Base-by-base conservation (phyloP, 2,797 vertebrate species). In the Acropternis orthonyx region DNA sequence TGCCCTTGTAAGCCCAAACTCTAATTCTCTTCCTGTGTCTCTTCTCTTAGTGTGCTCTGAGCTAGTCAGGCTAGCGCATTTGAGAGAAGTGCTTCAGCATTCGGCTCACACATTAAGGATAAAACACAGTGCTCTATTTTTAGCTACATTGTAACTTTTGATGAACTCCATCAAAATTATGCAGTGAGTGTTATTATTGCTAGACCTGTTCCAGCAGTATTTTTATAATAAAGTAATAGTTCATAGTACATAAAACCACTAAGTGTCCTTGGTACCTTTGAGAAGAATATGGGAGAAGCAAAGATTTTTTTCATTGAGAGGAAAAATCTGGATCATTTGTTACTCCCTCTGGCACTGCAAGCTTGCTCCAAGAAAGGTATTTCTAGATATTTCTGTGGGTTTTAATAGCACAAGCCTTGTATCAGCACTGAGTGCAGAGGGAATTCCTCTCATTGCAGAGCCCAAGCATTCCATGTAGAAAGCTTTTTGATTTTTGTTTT, bases 151-250 rank as follows among this genome's bases (percentile, higher is more conserved):
- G 66, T 95, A 95, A 89, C 68, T 78, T 92, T 68, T 75, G 66
- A 75, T 85, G 75, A 89, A 85, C 49, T 71, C n/a, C 66, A 92
- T 95, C 92, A 90, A 81, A 88, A 86, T 95, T 95, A 95, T 93
- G 81, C 26, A 10, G 58, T 6, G 28, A 77, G 73, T 75, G 77
- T 85, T 95, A 93, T 89, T 4, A 8, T 76, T 1, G 0, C 82
- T 75, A 66, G 92, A 63, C 79, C 79, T 41, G 21, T 72, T 95
- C 61, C 58, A 80, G 85, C 30, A 52, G 85, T 88, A 89, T 85
- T 95, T 94, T 85, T 89, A 28, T 81, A 89, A 77, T 49, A 80
- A 88, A 80, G 49, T 61, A 94, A 67, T 93, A 88, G 72, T 89
- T 95, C 94, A 34, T 56, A 93, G 89, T 88, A 75, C 58, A 75